A percentile compares a stretch with the other conserved stretches of the same genome.
Evolutionary conservation across 2,113 vertebrate genomes (phyloP).

Genomic region (Sylvilagus bachmani): DNA sequence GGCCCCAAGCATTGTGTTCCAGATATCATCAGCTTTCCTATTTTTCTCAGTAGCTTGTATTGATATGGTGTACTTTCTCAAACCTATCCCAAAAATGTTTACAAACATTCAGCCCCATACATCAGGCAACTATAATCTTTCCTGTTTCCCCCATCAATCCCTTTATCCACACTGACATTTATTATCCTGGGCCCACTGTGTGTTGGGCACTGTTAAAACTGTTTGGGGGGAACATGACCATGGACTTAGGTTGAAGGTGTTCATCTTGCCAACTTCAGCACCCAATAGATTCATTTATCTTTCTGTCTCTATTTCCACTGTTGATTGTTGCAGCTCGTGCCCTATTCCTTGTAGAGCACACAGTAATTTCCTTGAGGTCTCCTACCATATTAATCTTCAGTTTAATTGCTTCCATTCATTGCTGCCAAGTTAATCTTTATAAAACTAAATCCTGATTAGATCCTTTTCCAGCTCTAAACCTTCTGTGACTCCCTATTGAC

Average conservation of each 20-base stretch:
- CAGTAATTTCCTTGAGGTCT: neutral
- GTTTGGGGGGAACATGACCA: neutral
- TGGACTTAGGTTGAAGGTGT: neutral
- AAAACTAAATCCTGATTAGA: neutral
- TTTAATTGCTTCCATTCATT: neutral
- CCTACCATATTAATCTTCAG: neutral
- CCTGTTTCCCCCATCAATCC: neutral
- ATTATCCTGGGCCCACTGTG: neutral
- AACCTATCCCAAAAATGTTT: neutral
- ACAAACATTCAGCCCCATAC: neutral
- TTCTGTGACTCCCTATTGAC: neutral
- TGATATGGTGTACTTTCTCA: neutral
- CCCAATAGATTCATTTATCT: neutral
- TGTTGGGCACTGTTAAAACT: neutral
- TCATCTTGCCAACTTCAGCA: neutral
- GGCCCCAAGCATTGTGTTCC: neutral
- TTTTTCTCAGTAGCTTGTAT: neutral
- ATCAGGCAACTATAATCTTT: neutral
- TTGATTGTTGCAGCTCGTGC: neutral
- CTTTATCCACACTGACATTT: neutral
- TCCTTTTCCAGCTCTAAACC: neutral
- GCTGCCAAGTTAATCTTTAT: slow-evolving; percentile 26
- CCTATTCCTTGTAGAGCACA: neutral
- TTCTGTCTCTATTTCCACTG: neutral
- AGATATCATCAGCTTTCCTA: neutral